Percentiles rank a stretch among this genome's conserved stretches.
These are phyloP conservation scores for Batillaria attramentaria DNA, from an alignment of 1,140 invertebrate species.

Conservation along the genomic window DNA sequence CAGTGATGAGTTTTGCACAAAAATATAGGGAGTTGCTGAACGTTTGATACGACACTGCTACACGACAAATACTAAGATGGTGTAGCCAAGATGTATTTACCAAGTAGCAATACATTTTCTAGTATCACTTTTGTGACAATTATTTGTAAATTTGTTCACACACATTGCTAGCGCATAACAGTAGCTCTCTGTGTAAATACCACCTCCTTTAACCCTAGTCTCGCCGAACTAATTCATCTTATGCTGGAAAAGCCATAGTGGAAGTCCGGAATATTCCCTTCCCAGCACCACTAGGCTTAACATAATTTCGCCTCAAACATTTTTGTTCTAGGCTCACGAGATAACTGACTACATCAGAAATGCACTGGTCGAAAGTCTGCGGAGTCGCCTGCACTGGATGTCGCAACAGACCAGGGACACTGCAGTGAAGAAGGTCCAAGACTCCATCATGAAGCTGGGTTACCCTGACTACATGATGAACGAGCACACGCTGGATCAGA, in stretches of 20 bases:
- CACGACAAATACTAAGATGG: no score
- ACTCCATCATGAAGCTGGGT: slow-evolving; percentile 74
- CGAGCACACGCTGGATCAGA: slow-evolving; percentile 42
- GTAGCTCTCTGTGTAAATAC: not conserved
- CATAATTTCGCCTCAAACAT: not conserved
- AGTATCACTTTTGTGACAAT: no score
- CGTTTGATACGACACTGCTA: no score
- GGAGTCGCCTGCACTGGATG: not conserved
- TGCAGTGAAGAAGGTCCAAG: slow-evolving; percentile 53
- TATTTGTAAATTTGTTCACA: no score
- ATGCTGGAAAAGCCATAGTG: not conserved
- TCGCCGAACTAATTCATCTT: not conserved
- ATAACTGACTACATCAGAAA: slow-evolving; percentile 5
- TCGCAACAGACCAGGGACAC: not conserved
- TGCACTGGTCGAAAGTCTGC: not conserved
- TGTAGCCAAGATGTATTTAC: no score
- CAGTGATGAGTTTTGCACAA: no score
- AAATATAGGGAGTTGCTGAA: no score
- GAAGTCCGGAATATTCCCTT: not conserved
- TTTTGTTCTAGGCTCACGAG: not conserved
- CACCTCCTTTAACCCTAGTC: not conserved
- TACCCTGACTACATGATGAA: slow-evolving; percentile 72
- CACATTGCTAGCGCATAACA: not conserved
- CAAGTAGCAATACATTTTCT: no score
- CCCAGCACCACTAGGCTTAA: not conserved